phyloP scores from a whole-genome alignment of 2,113 vertebrate species.

The Elaphurus davidianus region DNA sequence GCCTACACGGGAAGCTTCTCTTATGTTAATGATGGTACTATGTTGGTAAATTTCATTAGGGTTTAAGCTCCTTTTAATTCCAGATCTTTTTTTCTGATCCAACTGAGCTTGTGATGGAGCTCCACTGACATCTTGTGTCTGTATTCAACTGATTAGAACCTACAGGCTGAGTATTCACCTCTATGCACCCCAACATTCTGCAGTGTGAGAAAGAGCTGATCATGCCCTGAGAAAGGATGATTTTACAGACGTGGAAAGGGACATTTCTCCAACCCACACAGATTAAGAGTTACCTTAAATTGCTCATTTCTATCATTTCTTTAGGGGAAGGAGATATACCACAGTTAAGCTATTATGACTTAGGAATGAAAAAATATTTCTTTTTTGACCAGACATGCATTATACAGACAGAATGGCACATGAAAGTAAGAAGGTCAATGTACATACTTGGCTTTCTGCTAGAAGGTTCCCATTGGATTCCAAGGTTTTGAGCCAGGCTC shows the following conservation, averaged over 20 bases:
- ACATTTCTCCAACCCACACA: neutral
- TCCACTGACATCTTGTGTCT: neutral
- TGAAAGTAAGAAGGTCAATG: slow-evolving; percentile 25
- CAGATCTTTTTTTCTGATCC: neutral
- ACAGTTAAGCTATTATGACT: neutral
- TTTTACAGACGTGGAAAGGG: neutral
- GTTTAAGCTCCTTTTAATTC: neutral
- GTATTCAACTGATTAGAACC: neutral
- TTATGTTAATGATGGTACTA: neutral
- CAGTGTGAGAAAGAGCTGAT: neutral
- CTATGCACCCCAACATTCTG: neutral
- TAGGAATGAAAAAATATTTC: neutral
- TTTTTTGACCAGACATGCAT: slow-evolving; percentile 1
- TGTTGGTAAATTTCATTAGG: neutral
- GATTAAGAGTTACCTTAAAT: neutral
- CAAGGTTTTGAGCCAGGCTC: slow-evolving; percentile 96
- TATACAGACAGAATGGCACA: slow-evolving; percentile 33
- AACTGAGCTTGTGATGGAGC: neutral
- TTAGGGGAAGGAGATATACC: neutral
- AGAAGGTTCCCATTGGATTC: slow-evolving; percentile 96
- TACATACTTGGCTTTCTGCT: slow-evolving; percentile 92
- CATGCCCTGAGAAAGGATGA: neutral
- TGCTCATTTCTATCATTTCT: neutral
- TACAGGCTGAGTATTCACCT: neutral
- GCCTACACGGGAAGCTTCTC: neutral